A percentile compares a stretch with the other conserved stretches of the same genome.
Conservation (phyloP, 1,140 invertebrate species). For the Araneus ventricosus region DNA sequence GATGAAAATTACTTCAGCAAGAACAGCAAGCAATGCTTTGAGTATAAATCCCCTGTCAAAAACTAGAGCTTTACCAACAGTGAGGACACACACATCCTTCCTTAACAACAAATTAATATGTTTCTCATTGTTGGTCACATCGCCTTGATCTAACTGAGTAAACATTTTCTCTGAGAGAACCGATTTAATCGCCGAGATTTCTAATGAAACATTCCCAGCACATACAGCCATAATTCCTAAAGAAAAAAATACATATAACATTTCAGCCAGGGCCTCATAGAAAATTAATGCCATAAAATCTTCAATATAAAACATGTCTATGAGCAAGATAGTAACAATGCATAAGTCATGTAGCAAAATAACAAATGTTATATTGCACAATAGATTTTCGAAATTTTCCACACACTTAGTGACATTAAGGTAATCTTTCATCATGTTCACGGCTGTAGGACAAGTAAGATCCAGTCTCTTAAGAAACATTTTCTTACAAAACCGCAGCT, state of each 20-base stretch:
- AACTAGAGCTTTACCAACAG: neutral
- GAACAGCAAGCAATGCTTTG: neutral
- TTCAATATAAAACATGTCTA: no score
- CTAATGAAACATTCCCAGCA: neutral
- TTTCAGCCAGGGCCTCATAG: no score
- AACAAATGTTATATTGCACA: no score
- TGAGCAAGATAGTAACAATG: no score
- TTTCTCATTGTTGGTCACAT: neutral
- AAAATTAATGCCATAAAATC: no score
- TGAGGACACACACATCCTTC: neutral
- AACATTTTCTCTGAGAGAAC: neutral
- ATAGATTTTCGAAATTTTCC: neutral
- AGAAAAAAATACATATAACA: neutral
- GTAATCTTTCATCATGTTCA: no score
- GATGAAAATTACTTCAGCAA: neutral
- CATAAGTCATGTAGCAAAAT: no score
- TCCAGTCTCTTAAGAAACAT: no score
- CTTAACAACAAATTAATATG: neutral
- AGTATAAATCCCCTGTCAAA: neutral
- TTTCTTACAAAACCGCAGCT: no score
- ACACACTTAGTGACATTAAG: neutral
- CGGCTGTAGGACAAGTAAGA: no score
- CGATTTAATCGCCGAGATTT: neutral
- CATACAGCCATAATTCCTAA: neutral
- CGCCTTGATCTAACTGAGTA: neutral